These are phyloP conservation scores for Rana temporaria DNA, from an alignment of 2,113 vertebrate species.

Conservation along the genomic window DNA sequence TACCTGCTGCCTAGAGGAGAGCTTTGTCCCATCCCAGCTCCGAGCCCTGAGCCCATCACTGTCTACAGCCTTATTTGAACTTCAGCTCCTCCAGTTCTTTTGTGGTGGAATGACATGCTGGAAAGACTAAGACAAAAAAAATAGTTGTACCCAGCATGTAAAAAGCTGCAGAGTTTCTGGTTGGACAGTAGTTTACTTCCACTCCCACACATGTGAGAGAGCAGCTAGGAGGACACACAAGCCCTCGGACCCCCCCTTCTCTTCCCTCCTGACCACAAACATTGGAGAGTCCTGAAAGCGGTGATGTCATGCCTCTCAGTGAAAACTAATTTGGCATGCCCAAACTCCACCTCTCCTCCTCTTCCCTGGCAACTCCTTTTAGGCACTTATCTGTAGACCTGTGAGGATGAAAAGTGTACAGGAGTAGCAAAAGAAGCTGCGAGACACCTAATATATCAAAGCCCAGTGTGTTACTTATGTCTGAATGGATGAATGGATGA, in stretches of 20 bases:
- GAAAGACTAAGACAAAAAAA: conserved; percentile 58
- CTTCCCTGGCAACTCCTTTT: conserved; percentile 46
- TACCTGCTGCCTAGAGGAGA: conserved; percentile 62
- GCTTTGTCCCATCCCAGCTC: conserved; percentile 65
- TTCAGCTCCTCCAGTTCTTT: conserved; percentile 65
- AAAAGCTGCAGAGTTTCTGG: conserved; percentile 71
- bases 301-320: conserved; percentile 73
- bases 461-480: too few relatives aligned
- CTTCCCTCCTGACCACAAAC: conserved; percentile 70
- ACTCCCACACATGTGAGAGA: conserved; percentile 79
- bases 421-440: too few relatives aligned
- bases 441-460: too few relatives aligned
- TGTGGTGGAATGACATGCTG: conserved; percentile 78
- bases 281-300: conserved; percentile 71
- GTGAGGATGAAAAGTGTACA: conserved; percentile 31
- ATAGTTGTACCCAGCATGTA: conserved; percentile 65
- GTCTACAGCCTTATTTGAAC: conserved; percentile 76
- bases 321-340: conserved; percentile 67
- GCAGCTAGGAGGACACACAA: conserved; percentile 75
- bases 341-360: conserved; percentile 39
- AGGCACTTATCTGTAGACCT: conserved; percentile 35
- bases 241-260: conserved; percentile 64
- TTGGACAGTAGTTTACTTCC: conserved; percentile 70
- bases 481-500: too few relatives aligned
- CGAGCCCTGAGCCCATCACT: conserved; percentile 69